Base-by-base conservation (phyloP, 1,140 invertebrate genomes). In the Mercenaria mercenaria region DNA sequence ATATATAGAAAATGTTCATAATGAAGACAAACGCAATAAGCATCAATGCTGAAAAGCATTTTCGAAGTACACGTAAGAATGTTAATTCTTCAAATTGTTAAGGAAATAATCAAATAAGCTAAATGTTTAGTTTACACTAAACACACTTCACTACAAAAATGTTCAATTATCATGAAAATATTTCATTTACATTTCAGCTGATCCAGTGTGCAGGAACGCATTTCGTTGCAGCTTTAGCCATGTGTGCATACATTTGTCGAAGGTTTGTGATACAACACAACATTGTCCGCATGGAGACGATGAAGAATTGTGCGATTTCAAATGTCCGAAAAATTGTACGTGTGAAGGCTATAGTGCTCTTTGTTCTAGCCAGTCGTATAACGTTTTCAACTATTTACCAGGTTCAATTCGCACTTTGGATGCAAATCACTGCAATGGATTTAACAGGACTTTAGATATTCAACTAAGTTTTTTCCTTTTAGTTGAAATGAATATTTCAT, bases 281-380 rank as follows among this genome's bases (percentile, higher is more conserved):
- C 80, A 82, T 2, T 82, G 80, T 64, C 80, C 50, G 0, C 13
- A 64, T 39, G 80, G 80, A 11, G 80, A 82, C 34, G 80, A 82
- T 34, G 80, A 82, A n/a, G 18, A 15, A 39, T n/a, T 18, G 8
- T 52, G 80, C n/a, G n/a, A 79, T 52, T 50, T 52, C 29, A 18
- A 20, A 0, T 82, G 80, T 29, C 34, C 34, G 18, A 23, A 82
- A 1, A 64, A 82, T 64, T 39, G 80, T 20, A 41, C 20, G 34
- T 82, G 80, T 26, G 41, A 74, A 20, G 50, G 3, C 0, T 34
- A 56, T 20, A 39, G 13, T n/a, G 13, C 26, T 1, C 0, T 34
- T n/a, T 39, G 56, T 41, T 18, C 26, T 0, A 64, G 20, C 34
- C 6, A n/a, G 0, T 37, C 10, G 13, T 13, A 47, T n/a, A 37